Base-by-base conservation (phyloP, 2,888 invertebrate genomes). In the Hyalella azteca region DNA sequence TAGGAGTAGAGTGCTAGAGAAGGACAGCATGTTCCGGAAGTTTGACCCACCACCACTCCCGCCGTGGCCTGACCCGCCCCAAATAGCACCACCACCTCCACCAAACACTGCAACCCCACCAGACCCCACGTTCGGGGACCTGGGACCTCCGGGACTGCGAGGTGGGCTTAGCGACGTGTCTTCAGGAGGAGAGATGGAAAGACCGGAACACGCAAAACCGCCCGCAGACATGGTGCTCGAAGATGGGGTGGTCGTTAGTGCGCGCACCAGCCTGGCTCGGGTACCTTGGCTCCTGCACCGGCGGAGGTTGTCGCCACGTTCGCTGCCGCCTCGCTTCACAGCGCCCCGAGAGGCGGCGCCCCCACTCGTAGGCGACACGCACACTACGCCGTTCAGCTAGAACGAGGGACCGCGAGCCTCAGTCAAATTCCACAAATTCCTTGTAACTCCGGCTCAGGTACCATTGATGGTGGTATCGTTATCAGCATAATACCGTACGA, bases 271-370 rank as follows among this genome's bases (percentile, higher is more conserved):
- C 32, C 84, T 79, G 85, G 87, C 87, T 85, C 87, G 93, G 92
- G 94, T 95, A 94, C 95, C 96, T 94, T 96, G 96, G 90, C 94
- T 94, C 90, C 95, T 94, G 89, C 94, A 94, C 89, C 95, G 93
- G 81, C 85, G 85, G 86, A 86, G 81, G 78, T 83, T 78, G 80
- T 80, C 81, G 77, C 80, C 83, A 40, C 82, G 84, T 79, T 81
- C 83, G 79, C 81, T 81, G 75, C 84, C 84, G 78, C 85, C 82
- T 32, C 85, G 85, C 76, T 86, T 86, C 86, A 86, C 85, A 85
- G 85, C 86, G 85, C 85, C 86, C 86, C 86, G 87, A 85, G 86
- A 86, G 78, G 92, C 75, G 85, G 86, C 86, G 85, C 85, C 85
- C 80, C 84, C 86, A 78, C 85, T 83, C 85, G 91, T 90, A 86